phyloP scores from a whole-genome alignment of 2,113 vertebrate genomes.

The Probosciger aterrimus region DNA sequence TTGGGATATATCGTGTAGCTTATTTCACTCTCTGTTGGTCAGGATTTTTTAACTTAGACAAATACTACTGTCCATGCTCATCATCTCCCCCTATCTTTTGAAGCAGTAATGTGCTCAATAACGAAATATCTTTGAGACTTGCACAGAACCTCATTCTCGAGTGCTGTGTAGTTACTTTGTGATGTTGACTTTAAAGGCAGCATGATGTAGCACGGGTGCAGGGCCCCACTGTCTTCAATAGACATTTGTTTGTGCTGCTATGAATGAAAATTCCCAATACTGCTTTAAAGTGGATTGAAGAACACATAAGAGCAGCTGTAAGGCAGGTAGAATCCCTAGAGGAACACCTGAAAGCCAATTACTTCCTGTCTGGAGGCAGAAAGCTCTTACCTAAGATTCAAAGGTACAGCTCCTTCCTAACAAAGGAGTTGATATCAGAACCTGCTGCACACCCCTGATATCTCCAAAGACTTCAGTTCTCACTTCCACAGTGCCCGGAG shows the following conservation, averaged over 20 bases:
- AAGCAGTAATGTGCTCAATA: neutral
- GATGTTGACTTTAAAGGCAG: neutral
- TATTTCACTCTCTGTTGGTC: neutral
- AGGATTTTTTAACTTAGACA: neutral
- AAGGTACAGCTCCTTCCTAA: neutral
- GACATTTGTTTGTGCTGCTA: neutral
- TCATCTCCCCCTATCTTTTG: neutral
- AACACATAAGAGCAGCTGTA: neutral
- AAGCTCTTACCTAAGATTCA: neutral
- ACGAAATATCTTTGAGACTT: neutral
- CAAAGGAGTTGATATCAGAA: neutral
- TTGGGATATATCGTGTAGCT: neutral
- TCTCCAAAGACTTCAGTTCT: neutral
- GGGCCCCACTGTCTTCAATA: neutral
- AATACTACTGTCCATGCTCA: neutral
- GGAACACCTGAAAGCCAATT: neutral
- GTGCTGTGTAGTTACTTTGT: neutral
- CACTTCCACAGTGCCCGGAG: neutral
- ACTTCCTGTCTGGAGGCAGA: neutral
- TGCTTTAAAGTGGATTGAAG: neutral
- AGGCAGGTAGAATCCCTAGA: neutral
- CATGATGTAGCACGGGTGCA: neutral
- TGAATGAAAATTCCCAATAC: neutral
- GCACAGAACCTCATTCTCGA: accelerated
- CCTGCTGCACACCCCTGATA: neutral